These are phyloP conservation scores for Sialia sialis DNA, from an alignment of 2,113 vertebrate genomes.

Conservation along the genomic window DNA sequence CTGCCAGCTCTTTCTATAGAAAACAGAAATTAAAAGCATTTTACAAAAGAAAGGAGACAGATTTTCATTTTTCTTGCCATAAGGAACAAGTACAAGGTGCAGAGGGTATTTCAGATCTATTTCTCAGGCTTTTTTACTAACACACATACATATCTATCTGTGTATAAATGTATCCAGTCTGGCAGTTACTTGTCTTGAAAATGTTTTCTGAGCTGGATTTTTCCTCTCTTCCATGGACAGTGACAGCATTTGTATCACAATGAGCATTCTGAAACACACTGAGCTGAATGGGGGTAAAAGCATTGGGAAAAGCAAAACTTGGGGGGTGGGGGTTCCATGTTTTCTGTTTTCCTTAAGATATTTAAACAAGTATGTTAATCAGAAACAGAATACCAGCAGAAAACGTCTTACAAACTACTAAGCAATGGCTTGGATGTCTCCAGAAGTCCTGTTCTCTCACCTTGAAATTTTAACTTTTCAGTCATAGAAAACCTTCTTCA, in stretches of 20 bases:
- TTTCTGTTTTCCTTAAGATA: background rate
- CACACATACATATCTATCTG: background rate
- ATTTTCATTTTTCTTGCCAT: background rate
- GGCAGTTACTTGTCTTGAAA: background rate
- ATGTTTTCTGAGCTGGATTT: background rate
- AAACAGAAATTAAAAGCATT: background rate
- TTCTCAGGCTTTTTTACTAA: background rate
- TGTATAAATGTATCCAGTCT: background rate
- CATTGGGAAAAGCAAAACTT: background rate
- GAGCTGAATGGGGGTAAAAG: background rate
- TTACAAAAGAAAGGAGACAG: background rate
- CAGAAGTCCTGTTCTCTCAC: background rate
- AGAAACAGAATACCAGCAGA: background rate
- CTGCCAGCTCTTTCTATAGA: background rate
- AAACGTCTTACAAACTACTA: background rate
- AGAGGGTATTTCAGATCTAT: background rate
- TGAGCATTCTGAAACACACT: background rate
- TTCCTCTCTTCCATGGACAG: background rate
- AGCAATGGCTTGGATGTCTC: background rate
- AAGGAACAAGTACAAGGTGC: background rate
- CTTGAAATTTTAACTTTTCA: background rate
- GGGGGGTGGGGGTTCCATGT: fast-evolving
- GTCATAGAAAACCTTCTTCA: background rate
- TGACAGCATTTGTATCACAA: background rate
- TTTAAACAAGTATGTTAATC: background rate